These are phyloP conservation scores for Recurvirostra avosetta DNA, from an alignment of 2,113 vertebrate genomes.

Conservation along the genomic window DNA sequence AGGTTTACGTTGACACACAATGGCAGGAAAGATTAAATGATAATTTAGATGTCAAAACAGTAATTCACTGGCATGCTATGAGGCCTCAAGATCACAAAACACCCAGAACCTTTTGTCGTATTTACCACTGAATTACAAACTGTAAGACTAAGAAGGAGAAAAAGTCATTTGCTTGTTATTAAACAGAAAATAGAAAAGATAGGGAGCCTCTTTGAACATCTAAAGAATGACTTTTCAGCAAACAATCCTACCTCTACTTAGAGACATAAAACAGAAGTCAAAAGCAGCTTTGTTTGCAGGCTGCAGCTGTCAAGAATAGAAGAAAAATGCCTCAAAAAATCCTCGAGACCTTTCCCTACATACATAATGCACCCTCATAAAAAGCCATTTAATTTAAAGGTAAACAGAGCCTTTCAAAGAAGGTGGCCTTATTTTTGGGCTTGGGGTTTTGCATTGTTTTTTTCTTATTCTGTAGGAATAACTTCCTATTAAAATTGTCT, in stretches of 20 bases:
- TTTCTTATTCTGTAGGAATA: neutral
- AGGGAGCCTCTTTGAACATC: neutral
- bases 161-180: neutral
- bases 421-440: neutral
- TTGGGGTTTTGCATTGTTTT: neutral
- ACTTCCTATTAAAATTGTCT: neutral
- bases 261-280: neutral
- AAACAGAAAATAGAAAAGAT: neutral
- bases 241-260: neutral
- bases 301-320: neutral
- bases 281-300: neutral
- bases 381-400: neutral
- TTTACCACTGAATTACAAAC: neutral
- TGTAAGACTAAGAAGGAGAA: neutral
- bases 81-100: slow-evolving; percentile 6
- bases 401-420: neutral
- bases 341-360: neutral
- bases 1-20: neutral
- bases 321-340: neutral
- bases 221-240: neutral
- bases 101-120: neutral
- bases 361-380: neutral
- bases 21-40: neutral
- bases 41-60: slow-evolving; percentile 26
- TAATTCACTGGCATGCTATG: neutral